Evolutionary conservation across 2,113 vertebrate species (phyloP).

Genomic region (Periophthalmus modestus): DNA sequence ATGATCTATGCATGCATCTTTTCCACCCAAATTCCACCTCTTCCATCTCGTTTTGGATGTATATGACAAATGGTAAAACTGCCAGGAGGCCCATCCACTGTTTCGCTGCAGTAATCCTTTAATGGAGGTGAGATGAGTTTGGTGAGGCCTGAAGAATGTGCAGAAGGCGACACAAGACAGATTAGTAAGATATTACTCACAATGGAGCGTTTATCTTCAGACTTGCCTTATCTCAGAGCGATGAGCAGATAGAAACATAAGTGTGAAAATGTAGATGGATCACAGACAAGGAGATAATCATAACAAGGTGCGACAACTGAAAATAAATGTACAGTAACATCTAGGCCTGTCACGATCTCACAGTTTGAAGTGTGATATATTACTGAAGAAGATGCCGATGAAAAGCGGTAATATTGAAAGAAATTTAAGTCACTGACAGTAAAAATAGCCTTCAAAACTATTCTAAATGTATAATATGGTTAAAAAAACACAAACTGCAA

Average conservation of each 20-base stretch:
- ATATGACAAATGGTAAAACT: slow-evolving; percentile 39
- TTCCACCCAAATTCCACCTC: slow-evolving; percentile 13
- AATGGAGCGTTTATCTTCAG: slow-evolving; percentile 39
- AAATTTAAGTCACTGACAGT: neutral
- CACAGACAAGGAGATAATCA: neutral
- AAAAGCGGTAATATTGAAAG: neutral
- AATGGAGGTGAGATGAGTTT: slow-evolving; percentile 54
- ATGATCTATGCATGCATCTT: slow-evolving; percentile 27
- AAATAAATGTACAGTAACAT: neutral
- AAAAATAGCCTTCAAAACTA: too few species aligned
- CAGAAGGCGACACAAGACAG: slow-evolving; percentile 30
- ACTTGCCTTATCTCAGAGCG: slow-evolving; percentile 27
- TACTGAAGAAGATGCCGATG: too few species aligned
- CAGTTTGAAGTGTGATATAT: too few species aligned
- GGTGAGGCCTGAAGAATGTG: slow-evolving; percentile 33
- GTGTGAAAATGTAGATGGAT: slow-evolving; percentile 7
- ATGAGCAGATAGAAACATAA: slow-evolving; percentile 29
- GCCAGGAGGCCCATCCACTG: slow-evolving; percentile 47
- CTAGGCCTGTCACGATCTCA: too few species aligned
- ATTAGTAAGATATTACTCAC: slow-evolving; percentile 17
- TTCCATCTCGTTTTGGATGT: slow-evolving; percentile 28
- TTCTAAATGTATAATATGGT: too few species aligned
- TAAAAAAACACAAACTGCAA: too few species aligned
- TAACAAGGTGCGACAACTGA: neutral
- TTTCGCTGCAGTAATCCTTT: slow-evolving; percentile 64